Percentiles rank a stretch among this genome's conserved stretches.
phyloP scores from a whole-genome alignment of 2,888 invertebrate species.

The Allygus modestus region DNA sequence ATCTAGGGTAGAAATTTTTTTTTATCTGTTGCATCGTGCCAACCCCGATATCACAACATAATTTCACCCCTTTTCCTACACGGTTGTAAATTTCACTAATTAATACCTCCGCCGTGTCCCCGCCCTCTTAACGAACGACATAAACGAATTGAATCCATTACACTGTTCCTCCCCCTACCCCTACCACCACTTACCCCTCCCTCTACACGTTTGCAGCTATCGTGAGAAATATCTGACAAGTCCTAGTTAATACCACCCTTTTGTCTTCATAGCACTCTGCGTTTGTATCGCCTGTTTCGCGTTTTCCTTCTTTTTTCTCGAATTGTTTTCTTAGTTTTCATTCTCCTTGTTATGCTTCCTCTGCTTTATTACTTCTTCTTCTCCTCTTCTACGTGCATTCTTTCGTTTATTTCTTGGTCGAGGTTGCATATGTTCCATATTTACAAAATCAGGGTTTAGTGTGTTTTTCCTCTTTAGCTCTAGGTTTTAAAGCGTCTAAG shows the following conservation, averaged over 20 bases:
- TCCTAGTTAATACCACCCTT: slow-evolving; percentile 9
- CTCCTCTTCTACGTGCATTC: too few relatives aligned
- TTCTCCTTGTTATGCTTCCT: not conserved
- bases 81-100: slow-evolving; percentile 29
- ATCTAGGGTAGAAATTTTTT: too few relatives aligned
- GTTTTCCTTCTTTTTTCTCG: not conserved
- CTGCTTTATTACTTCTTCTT: too few relatives aligned
- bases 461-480: too few relatives aligned
- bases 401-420: too few relatives aligned
- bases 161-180: not conserved
- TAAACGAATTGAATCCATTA: slow-evolving; percentile 37
- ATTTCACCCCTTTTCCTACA: not conserved
- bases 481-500: too few relatives aligned
- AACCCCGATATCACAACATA: not conserved
- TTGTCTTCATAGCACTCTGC: not conserved
- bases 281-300: not conserved
- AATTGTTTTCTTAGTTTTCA: not conserved
- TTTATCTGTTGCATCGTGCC: too few relatives aligned
- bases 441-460: too few relatives aligned
- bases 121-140: not conserved
- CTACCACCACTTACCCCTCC: not conserved
- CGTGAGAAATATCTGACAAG: slow-evolving; percentile 16
- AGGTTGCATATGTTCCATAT: too few relatives aligned
- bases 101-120: slow-evolving; percentile 3
- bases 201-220: not conserved